Percentiles rank a stretch among this genome's conserved stretches.
Conservation (phyloP, 2,113 vertebrate species). For the Limnothrissa miodon region DNA sequence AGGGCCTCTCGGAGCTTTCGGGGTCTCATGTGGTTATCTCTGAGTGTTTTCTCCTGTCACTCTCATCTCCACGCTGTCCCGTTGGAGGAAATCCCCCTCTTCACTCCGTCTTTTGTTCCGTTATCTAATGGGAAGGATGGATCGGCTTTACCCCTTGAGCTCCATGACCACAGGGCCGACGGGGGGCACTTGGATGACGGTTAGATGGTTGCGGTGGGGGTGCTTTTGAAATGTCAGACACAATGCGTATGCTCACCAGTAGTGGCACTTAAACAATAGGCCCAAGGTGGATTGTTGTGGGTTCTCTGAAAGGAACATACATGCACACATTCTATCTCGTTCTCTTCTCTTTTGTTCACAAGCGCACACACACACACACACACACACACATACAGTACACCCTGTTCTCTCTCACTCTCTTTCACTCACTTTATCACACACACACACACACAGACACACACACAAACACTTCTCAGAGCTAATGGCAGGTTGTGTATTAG, state of each 20-base stretch:
- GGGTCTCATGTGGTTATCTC: slow-evolving; percentile 14
- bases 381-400: background rate
- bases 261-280: background rate
- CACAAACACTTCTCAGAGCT: background rate
- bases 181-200: background rate
- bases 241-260: background rate
- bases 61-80: slow-evolving; percentile 10
- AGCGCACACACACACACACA: background rate
- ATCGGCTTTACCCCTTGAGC: background rate
- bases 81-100: background rate
- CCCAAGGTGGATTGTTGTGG: background rate
- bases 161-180: background rate
- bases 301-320: background rate
- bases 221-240: background rate
- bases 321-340: background rate
- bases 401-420: background rate
- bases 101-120: background rate
- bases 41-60: slow-evolving; percentile 9
- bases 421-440: background rate
- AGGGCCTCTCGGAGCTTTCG: background rate
- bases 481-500: background rate
- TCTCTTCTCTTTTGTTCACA: background rate
- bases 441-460: background rate
- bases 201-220: background rate
- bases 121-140: slow-evolving; percentile 12